Conservation (phyloP, 2,888 invertebrate genomes). For the Andrena minutula region DNA sequence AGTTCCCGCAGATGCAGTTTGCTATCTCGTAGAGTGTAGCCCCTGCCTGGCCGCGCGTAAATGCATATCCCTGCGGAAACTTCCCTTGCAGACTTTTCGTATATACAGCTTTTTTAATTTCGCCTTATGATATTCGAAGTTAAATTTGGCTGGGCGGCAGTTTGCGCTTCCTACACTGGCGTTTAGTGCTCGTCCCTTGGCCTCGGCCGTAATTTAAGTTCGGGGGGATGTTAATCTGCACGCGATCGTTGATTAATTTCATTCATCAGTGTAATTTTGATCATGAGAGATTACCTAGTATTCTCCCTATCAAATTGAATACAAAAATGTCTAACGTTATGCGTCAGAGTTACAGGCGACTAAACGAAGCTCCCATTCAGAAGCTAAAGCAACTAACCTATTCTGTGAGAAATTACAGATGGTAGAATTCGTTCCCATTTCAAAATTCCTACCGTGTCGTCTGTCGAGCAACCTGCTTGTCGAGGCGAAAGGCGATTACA, state of each 20-base stretch:
- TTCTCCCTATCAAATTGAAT: no score
- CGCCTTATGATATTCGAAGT: conserved; percentile 2
- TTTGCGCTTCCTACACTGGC: background rate
- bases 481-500: conserved; percentile 18
- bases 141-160: background rate
- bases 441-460: background rate
- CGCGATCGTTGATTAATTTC: background rate
- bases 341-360: no score
- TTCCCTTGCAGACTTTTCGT: conserved; percentile 18
- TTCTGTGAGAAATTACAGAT: conserved; percentile 15
- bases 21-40: conserved; percentile 14
- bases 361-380: background rate
- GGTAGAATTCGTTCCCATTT: background rate
- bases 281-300: no score
- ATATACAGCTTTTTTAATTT: conserved; percentile 3
- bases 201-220: background rate
- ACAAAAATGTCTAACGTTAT: no score
- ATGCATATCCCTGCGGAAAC: conserved; percentile 24
- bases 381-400: background rate
- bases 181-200: background rate
- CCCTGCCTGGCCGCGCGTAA: conserved; percentile 12
- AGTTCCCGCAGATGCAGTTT: conserved; percentile 24
- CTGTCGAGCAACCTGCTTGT: conserved; percentile 22
- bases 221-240: background rate
- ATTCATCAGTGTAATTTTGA: background rate